Base-by-base conservation (phyloP, 2,797 vertebrate genomes). In the Sebastes ruberrimus region DNA sequence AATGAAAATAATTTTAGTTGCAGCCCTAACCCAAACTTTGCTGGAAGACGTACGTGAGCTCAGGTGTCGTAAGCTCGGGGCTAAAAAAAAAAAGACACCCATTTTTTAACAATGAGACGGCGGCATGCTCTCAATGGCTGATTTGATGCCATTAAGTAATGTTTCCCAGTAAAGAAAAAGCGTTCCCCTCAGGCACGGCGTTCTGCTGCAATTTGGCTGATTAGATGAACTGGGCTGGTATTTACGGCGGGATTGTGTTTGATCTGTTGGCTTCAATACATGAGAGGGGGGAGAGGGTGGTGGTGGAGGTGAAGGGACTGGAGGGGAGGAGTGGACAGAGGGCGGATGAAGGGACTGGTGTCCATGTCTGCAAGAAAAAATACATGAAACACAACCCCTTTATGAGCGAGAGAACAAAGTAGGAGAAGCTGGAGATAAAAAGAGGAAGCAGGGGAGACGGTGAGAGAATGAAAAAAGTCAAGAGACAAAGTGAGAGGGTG, bases 181-280 rank as follows among this genome's bases (percentile, higher is more conserved):
- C 18, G 18, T 77, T 55, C 65, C 80, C 90, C 73, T 73, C 35
- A 66, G 90, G 90, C 90, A 23, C 3, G 20, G 62, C 22, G 38
- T 77, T 92, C 82, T 81, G 85, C 84, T 71, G 88, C 90, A 93
- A 92, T 94, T 92, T 93, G 82, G 88, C 89, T 94, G 92, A 95
- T 95, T 95, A 93, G 91, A 86, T 68, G 81, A 86, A 85, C 80
- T 78, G 60, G 84, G 83, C 93, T 92, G 76, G 88, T 86, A 93
- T 90, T 94, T 91, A 90, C 64, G 67, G 49, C 52, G 85, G 82
- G 87, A 74, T 88, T 90, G 65, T 74, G 81, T 92, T 91, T 93
- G 90, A 93, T 94, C 87, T 91, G 84, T 80, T 75, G 84, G 91
- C 82, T 87, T 86, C 81, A 79, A 74, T 86, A 79, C 76, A 76